phyloP scores from a whole-genome alignment of 1,140 invertebrate genomes.

The Drosophila ananassae region DNA sequence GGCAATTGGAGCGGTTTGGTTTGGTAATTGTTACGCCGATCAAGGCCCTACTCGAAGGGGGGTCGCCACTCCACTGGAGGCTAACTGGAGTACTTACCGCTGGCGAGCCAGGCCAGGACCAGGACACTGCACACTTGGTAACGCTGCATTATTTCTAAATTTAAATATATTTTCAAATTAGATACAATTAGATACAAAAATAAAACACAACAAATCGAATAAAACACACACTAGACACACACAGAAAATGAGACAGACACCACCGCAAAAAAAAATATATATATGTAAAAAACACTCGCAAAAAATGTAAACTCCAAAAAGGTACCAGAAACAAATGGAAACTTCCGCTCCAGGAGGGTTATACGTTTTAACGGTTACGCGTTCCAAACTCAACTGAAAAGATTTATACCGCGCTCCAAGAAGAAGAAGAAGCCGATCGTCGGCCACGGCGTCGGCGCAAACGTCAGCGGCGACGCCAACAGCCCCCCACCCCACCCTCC shows the following conservation, averaged over 20 bases:
- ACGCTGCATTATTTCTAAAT: conserved; percentile 48
- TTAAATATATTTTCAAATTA: neutral
- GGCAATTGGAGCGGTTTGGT: neutral
- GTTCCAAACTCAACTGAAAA: conserved; percentile 83
- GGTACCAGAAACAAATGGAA: conserved; percentile 18
- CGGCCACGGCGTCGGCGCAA: neutral
- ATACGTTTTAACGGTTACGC: conserved; percentile 80
- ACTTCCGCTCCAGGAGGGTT: conserved; percentile 59
- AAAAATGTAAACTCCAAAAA: neutral
- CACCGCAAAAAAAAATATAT: conserved; percentile 27
- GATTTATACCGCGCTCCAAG: conserved; percentile 79
- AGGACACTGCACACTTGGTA: conserved; percentile 51
- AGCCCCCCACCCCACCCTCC: neutral
- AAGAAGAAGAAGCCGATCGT: conserved; percentile 58
- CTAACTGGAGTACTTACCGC: conserved; percentile 50
- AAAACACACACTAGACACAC: neutral
- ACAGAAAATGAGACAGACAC: conserved; percentile 4
- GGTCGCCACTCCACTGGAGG: neutral
- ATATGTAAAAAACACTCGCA: conserved; percentile 1
- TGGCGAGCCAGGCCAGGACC: conserved; percentile 58
- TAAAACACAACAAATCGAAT: conserved; percentile 1
- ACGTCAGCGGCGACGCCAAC: conserved; percentile 31
- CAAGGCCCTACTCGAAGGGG: conserved; percentile 1
- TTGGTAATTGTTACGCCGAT: neutral
- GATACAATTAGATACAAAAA: conserved; percentile 7